Conservation (phyloP, 2,888 invertebrate genomes). For the Amphimallon solstitiale region DNA sequence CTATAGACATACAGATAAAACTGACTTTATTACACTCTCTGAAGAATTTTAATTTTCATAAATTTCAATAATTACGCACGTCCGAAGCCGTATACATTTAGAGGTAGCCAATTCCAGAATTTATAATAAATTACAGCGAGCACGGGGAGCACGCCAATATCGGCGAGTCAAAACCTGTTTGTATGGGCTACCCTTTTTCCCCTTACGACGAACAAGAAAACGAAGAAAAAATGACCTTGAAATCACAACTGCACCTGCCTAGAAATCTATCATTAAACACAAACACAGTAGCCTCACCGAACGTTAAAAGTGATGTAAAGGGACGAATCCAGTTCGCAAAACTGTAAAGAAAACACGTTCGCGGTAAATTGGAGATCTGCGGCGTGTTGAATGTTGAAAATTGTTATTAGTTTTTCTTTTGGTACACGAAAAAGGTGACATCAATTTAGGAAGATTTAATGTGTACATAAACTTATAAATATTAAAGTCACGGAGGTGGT, state of each 20-base stretch:
- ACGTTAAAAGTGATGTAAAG: constrained; percentile 5
- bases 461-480: background rate
- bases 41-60: background rate
- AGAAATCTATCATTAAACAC: constrained; percentile 41
- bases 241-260: constrained; percentile 41
- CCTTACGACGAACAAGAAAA: constrained; percentile 23
- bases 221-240: constrained; percentile 42
- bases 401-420: too few species aligned
- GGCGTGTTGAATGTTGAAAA: background rate
- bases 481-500: constrained; percentile 20
- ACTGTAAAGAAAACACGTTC: background rate
- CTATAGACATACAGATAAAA: background rate
- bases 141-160: constrained; percentile 12
- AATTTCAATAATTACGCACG: too few species aligned
- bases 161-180: constrained; percentile 21
- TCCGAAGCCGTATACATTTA: too few species aligned
- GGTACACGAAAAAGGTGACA: background rate
- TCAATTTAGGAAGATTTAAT: background rate
- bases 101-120: background rate
- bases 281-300: constrained; percentile 39
- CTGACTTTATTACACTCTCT: background rate
- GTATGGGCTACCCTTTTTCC: constrained; percentile 40
- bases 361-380: background rate
- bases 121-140: constrained; percentile 20
- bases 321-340: constrained; percentile 8